Conservation (phyloP, 2,113 vertebrate species). For the Aptenodytes forsteri region DNA sequence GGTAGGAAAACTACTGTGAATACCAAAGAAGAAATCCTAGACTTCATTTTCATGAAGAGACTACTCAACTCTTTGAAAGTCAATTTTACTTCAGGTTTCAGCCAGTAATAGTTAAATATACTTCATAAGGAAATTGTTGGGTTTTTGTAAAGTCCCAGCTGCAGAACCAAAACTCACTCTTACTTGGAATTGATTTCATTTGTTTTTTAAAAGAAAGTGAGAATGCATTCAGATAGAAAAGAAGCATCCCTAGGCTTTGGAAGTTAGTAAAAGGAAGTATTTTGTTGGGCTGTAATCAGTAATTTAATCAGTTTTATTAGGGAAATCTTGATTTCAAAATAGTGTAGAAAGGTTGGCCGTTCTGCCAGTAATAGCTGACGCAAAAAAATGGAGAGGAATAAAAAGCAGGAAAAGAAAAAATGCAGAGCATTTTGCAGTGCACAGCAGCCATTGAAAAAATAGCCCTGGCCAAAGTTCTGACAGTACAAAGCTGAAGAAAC, state of each 20-base stretch:
- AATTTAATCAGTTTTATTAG: not conserved
- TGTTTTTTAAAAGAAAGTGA: not conserved
- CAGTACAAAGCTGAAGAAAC: not conserved
- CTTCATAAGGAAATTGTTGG: not conserved
- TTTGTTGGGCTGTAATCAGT: not conserved
- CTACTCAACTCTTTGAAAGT: not conserved
- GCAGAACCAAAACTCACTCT: not conserved
- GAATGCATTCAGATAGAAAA: not conserved
- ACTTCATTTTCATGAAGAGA: not conserved
- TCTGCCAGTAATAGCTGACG: not conserved
- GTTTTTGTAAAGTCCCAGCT: not conserved
- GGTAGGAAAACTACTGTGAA: not conserved
- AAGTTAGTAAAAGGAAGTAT: not conserved
- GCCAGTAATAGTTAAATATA: not conserved
- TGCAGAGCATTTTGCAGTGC: not conserved
- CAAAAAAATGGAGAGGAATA: not conserved
- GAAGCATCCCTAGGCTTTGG: not conserved
- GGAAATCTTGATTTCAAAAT: not conserved
- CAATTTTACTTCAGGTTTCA: not conserved
- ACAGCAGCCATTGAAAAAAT: not conserved
- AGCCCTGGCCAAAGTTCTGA: not conserved
- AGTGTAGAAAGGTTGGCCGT: not conserved
- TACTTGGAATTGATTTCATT: not conserved
- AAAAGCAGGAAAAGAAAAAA: not conserved
- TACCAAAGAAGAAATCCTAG: not conserved